Conservation (phyloP, 2,888 invertebrate species). For the Napeogenes inachia region DNA sequence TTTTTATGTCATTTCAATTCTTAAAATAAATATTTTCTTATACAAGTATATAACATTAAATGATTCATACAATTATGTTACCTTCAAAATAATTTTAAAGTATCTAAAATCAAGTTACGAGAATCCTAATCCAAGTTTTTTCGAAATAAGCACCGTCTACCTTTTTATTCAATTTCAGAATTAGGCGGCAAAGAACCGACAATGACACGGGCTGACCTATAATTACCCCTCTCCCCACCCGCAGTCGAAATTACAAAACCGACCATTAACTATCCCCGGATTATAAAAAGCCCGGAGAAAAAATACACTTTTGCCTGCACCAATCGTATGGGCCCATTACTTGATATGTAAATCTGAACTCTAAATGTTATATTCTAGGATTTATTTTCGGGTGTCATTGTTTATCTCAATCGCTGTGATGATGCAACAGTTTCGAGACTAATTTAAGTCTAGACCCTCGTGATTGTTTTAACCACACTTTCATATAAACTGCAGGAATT, state of each 20-base stretch:
- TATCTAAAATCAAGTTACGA: background rate
- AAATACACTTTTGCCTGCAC: constrained; percentile 51
- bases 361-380: constrained; percentile 25
- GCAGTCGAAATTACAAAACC: constrained; percentile 63
- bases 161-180: constrained; percentile 50
- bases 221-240: constrained; percentile 60
- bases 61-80: no score
- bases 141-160: constrained; percentile 15
- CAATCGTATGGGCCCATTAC: constrained; percentile 44
- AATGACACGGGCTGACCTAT: constrained; percentile 72
- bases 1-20: no score
- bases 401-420: constrained; percentile 25
- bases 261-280: constrained; percentile 66
- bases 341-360: constrained; percentile 39
- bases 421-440: constrained; percentile 32
- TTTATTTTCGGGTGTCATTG: constrained; percentile 2
- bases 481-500: constrained; percentile 13
- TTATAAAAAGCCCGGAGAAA: constrained; percentile 66
- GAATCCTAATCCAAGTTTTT: constrained; percentile 12
- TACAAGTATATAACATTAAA: no score
- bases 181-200: constrained; percentile 62
- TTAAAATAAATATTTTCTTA: no score
- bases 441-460: constrained; percentile 31
- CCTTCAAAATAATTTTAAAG: no score
- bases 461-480: constrained; percentile 28